Percentiles rank a stretch among this genome's conserved stretches.
Conservation (phyloP, 2,797 vertebrate genomes). For the Fundulus diaphanus region DNA sequence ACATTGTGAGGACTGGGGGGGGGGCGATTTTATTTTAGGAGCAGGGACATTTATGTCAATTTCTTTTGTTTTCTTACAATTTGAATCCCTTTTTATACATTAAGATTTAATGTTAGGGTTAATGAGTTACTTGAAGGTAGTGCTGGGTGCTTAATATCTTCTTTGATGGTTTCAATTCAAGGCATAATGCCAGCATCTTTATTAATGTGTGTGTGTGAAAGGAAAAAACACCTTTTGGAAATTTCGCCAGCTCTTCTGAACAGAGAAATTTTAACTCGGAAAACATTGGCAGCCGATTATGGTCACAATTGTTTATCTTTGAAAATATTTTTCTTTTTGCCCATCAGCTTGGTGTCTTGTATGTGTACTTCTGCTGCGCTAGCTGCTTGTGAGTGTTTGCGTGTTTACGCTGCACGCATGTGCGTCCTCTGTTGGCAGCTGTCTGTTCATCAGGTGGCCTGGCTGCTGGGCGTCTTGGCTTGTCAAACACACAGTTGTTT, state of each 20-base stretch:
- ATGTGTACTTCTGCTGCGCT: neutral
- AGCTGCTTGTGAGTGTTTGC: constrained; percentile 3
- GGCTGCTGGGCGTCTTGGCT: constrained; percentile 35
- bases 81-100: neutral
- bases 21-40: neutral
- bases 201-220: neutral
- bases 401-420: neutral
- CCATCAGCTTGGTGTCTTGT: neutral
- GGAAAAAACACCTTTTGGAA: constrained; percentile 1
- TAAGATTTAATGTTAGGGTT: neutral
- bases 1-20: constrained; percentile 7
- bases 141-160: neutral
- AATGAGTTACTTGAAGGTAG: neutral
- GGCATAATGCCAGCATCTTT: neutral
- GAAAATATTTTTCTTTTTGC: neutral
- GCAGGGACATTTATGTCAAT: neutral
- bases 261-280: neutral
- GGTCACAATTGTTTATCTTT: neutral
- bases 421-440: constrained; percentile 29
- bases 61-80: neutral
- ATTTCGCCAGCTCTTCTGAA: constrained; percentile 9
- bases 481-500: constrained; percentile 41
- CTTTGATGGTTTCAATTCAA: neutral
- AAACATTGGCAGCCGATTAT: constrained; percentile 4
- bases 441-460: constrained; percentile 57